Evolutionary conservation across 2,888 invertebrate species (phyloP).

Genomic region (Ernsta delagoae): DNA sequence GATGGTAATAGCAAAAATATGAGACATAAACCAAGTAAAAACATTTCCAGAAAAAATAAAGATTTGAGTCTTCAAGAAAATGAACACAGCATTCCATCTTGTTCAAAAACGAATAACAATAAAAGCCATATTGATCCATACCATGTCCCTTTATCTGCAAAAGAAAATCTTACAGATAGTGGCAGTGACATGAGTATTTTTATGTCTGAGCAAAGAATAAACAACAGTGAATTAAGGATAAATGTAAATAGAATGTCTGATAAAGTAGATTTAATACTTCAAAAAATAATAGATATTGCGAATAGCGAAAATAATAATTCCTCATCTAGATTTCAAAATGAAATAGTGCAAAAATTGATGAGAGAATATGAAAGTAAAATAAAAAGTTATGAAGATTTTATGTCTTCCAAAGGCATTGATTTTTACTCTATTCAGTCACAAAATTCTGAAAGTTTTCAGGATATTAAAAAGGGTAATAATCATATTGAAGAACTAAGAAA

Average conservation of each 20-base stretch:
- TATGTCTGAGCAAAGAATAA: slow-evolving; percentile 71
- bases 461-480: neutral
- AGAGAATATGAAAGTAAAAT: slow-evolving; percentile 76
- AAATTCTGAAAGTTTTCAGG: neutral
- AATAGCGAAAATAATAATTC: slow-evolving; percentile 44
- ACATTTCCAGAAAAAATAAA: slow-evolving; percentile 49
- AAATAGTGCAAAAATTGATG: slow-evolving; percentile 65
- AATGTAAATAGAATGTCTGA: slow-evolving; percentile 70
- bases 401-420: slow-evolving; percentile 52
- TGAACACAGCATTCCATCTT: slow-evolving; percentile 47
- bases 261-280: slow-evolving; percentile 64
- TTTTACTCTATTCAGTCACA: slow-evolving; percentile 39
- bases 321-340: slow-evolving; percentile 53
- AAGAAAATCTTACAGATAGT: slow-evolving; percentile 44
- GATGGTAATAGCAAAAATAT: slow-evolving; percentile 51
- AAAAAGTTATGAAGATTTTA: slow-evolving; percentile 65
- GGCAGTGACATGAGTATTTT: slow-evolving; percentile 58
- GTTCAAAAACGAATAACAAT: slow-evolving; percentile 45
- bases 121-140: slow-evolving; percentile 31
- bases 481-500: slow-evolving; percentile 15
- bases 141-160: slow-evolving; percentile 39
- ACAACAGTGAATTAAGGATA: slow-evolving; percentile 72
- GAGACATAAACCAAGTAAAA: slow-evolving; percentile 62
- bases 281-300: slow-evolving; percentile 56
- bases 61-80: slow-evolving; percentile 50